Base-by-base conservation (phyloP, 1,140 invertebrate species). In the Zaprionus africanus region DNA sequence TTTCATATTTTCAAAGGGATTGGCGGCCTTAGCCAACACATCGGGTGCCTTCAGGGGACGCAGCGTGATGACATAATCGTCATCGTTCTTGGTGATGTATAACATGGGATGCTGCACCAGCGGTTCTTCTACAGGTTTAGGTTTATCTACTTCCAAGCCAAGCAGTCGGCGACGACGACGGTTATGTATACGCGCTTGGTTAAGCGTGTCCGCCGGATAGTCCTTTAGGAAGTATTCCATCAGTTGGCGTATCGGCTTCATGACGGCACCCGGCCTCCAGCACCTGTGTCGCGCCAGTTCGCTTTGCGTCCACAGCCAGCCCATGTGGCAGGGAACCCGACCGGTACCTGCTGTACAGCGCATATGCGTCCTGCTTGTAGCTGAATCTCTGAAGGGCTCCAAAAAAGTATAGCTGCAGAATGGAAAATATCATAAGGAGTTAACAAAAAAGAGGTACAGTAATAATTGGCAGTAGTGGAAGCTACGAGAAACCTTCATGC, bases 221-320 rank as follows among this genome's bases (percentile, higher is more conserved):
- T 92, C 88, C 2, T 36, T 65, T 0, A 93, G 73, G 41, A 92
- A 92, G 49, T 90, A 91, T 9, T 78, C 53, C 92, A 92, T 92
- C 0, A 92, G 38, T 36, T 81, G 38, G 6, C 82, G 83, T 19
- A 92, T 88, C 2, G 92, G 70, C 22, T 87, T 91, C n/a, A 67
- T 24, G 26, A 92, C 90, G n/a, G 87, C 78, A 0, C 92, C 92
- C 0, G 92, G 92, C 1, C 78, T 81, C 92, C 92, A 92, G 36
- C 75, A 72, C 7, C 60, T 72, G 28, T 76, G 51, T 4, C 74
- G 84, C 1, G 84, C 81, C 78, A 88, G 46, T n/a, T 83, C 84
- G 56, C 64, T 34, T 34, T 74, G 58, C 7, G 76, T 88, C 92
- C 92, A 92, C 41, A 87, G 69, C 92, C 92, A 92, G 26, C 92